These are phyloP conservation scores for Cetonia aurata DNA, from an alignment of 2,888 invertebrate genomes.

Conservation along the genomic window DNA sequence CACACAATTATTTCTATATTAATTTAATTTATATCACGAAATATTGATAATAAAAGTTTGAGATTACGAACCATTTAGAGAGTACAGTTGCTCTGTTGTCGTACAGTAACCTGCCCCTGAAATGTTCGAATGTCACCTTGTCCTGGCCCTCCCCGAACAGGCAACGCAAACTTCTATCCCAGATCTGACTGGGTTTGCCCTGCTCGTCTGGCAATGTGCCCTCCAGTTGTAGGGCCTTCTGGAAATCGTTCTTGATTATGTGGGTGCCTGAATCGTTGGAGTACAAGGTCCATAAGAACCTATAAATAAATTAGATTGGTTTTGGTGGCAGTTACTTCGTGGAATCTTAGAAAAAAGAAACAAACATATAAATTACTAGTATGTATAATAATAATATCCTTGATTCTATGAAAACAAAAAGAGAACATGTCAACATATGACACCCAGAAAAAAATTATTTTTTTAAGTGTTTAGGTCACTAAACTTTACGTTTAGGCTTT, in stretches of 20 bases:
- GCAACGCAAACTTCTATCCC: slow-evolving; percentile 64
- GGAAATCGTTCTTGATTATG: slow-evolving; percentile 82
- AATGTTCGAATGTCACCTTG: slow-evolving; percentile 79
- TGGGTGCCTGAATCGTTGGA: slow-evolving; percentile 83
- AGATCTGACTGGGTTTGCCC: slow-evolving; percentile 60
- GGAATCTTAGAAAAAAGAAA: no score
- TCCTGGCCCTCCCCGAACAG: slow-evolving; percentile 66
- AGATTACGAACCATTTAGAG: slow-evolving; percentile 75
- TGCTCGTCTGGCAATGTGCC: slow-evolving; percentile 57
- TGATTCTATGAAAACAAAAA: no score
- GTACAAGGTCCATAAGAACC: slow-evolving; percentile 89
- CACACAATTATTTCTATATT: no score
- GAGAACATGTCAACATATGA: no score
- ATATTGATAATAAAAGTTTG: no score
- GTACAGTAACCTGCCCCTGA: slow-evolving; percentile 82
- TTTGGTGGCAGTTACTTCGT: background rate
- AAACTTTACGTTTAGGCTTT: no score
- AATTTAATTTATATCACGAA: no score
- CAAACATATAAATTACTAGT: no score
- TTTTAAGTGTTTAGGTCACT: no score
- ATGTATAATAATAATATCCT: no score
- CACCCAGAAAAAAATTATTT: no score
- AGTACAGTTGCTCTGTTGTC: slow-evolving; percentile 84
- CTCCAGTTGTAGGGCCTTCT: slow-evolving; percentile 73
- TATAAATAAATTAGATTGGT: slow-evolving; percentile 58